Evolutionary conservation across 2,888 invertebrate species (phyloP).

Genomic region (Cremastobaeus sp.): DNA sequence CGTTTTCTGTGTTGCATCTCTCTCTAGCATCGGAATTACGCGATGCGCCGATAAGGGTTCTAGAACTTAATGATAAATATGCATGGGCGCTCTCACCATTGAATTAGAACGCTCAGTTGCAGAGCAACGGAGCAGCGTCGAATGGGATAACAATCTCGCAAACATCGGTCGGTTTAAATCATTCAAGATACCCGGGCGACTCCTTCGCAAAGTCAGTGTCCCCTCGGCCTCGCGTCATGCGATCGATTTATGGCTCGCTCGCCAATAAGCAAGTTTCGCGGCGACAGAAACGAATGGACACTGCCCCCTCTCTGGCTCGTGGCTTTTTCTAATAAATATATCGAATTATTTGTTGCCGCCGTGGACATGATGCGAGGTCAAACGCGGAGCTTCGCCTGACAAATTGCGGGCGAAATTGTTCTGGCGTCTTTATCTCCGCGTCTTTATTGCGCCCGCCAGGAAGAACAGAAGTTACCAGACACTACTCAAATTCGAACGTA

Average conservation of each 20-base stretch:
- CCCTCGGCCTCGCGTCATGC: conserved; percentile 37
- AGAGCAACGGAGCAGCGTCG: conserved; percentile 47
- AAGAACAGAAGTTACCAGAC: too few species aligned
- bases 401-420: too few species aligned
- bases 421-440: too few species aligned
- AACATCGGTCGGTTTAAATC: conserved; percentile 55
- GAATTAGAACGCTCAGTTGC: conserved; percentile 62
- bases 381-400: too few species aligned
- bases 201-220: conserved; percentile 47
- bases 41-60: conserved; percentile 56
- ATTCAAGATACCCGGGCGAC: conserved; percentile 56
- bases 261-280: conserved; percentile 26
- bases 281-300: conserved; percentile 32
- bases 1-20: conserved; percentile 24
- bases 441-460: too few species aligned
- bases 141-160: conserved; percentile 58
- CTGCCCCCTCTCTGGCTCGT: not conserved
- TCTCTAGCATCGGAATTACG: conserved; percentile 35
- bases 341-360: too few species aligned
- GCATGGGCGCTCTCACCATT: conserved; percentile 58
- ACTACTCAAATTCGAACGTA: too few species aligned
- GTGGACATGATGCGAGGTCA: too few species aligned
- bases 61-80: conserved; percentile 58
- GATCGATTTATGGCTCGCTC: conserved; percentile 55
- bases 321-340: too few species aligned